Percentiles rank a stretch among this genome's conserved stretches.
Conservation (phyloP, 2,113 vertebrate species). For the Numida meleagris region DNA sequence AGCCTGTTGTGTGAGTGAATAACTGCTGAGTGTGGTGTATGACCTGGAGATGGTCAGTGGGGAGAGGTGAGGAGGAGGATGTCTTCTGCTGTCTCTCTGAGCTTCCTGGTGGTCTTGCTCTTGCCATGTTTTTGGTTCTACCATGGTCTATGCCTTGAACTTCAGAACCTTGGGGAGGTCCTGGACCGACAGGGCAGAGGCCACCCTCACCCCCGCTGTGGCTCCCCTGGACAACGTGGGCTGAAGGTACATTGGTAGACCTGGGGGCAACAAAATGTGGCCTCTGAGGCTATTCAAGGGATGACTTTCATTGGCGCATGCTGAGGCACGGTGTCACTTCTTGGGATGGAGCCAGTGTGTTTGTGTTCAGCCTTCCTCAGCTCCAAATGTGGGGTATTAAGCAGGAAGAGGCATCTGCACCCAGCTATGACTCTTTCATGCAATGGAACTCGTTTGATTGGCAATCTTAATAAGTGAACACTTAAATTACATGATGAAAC, state of each 20-base stretch:
- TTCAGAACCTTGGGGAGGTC: not conserved
- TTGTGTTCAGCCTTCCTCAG: not conserved
- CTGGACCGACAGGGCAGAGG: no score
- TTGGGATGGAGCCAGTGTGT: not conserved
- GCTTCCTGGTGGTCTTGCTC: not conserved
- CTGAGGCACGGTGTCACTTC: not conserved
- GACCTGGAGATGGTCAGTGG: not conserved
- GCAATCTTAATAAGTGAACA: not conserved
- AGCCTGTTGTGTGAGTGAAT: not conserved
- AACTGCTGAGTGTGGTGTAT: not conserved
- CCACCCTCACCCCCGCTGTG: rapidly evolving
- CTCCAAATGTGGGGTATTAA: not conserved
- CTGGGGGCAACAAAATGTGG: not conserved
- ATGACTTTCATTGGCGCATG: not conserved
- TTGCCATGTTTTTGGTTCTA: not conserved
- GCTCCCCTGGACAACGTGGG: not conserved
- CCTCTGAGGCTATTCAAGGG: not conserved
- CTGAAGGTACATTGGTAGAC: not conserved
- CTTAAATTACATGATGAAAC: not conserved
- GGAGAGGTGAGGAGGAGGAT: not conserved
- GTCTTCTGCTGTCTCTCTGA: not conserved
- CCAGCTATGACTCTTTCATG: not conserved
- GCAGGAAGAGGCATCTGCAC: not conserved
- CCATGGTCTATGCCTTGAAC: rapidly evolving
- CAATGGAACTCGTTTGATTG: not conserved